Evolutionary conservation across 2,797 vertebrate species (phyloP).

Genomic region (Thalassophryne amazonica): DNA sequence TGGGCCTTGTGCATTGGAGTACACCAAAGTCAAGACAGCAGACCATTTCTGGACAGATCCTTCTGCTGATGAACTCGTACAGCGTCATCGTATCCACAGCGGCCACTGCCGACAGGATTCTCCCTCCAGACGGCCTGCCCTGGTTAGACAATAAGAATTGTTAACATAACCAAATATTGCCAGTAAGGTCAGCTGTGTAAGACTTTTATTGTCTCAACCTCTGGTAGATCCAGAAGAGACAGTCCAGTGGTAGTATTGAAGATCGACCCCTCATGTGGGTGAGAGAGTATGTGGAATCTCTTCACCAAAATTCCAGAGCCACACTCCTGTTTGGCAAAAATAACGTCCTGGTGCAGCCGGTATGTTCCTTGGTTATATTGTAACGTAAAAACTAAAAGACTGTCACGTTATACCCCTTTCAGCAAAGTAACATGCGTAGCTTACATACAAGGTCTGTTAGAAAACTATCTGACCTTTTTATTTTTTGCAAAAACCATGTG

Average conservation of each 20-base stretch:
- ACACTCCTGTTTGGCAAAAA: conserved; percentile 96
- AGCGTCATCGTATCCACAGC: conserved; percentile 96
- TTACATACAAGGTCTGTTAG: too few relatives aligned
- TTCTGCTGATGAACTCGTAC: conserved; percentile 93
- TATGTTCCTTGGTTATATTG: conserved; percentile 46
- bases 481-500: too few relatives aligned
- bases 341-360: conserved; percentile 96
- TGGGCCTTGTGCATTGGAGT: conserved; percentile 95
- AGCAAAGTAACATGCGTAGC: too few relatives aligned
- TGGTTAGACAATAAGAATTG: conserved; percentile 57
- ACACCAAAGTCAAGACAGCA: conserved; percentile 97
- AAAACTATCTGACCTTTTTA: too few relatives aligned
- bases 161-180: neutral
- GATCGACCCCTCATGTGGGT: conserved; percentile 89
- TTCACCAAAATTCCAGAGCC: conserved; percentile 95
- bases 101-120: conserved; percentile 94
- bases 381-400: neutral
- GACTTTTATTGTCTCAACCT: neutral
- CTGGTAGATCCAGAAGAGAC: conserved; percentile 93
- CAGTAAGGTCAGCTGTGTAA: neutral
- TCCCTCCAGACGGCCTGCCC: conserved; percentile 92
- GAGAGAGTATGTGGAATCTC: conserved; percentile 92
- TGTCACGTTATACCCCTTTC: too few relatives aligned
- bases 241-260: conserved; percentile 96
- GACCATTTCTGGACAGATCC: conserved; percentile 99